Base-by-base conservation (phyloP, 2,888 invertebrate species). In the Ennomos quercinarius region DNA sequence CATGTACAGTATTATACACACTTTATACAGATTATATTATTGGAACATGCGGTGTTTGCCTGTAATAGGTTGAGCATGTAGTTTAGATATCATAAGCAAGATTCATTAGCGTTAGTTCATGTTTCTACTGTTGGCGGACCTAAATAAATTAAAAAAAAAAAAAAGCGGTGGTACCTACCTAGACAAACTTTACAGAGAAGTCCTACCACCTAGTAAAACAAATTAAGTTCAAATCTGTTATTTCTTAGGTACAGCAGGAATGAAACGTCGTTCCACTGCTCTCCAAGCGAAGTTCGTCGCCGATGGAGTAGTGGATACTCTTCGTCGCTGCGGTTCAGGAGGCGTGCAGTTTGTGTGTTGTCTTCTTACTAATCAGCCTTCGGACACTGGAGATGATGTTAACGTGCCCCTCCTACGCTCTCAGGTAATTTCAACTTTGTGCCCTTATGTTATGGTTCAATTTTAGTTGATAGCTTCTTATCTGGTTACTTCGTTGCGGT, bases 301-400 rank as follows among this genome's bases (percentile, higher is more conserved):
- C 0, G 99, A 99, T 86, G 98, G 98, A 38, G 94, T 99, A 8
- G 95, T 99, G 60, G 99, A 99, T 83, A 97, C 97, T 1, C 80
- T 99, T 59, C 94, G 98, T 6, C 95, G 98, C 61, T 98, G 98
- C 37, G 96, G 91, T 54, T 72, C 87, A 0, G 96, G 81, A 89
- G 91, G 91, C 9, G 83, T 97, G 48, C 96, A 97, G 83, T 99
- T 99, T 86, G 96, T 99, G 27, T 98, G 86, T 95, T 99, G 73
- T 95, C 96, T 91, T 95, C 96, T 88, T 94, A 95, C 90, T 94
- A 96, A 64, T 95, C 97, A 77, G 78, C 92, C 73, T 64, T 78
- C 77, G 69, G 93, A 76, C 71, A 67, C 71, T 60, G 82, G 57
- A 60, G 94, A 78, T 76, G 92, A 81, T 75, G 94, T 98, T 66